Evolutionary conservation across 1,140 invertebrate genomes (phyloP).

Genomic region (Drosophila gunungcola): DNA sequence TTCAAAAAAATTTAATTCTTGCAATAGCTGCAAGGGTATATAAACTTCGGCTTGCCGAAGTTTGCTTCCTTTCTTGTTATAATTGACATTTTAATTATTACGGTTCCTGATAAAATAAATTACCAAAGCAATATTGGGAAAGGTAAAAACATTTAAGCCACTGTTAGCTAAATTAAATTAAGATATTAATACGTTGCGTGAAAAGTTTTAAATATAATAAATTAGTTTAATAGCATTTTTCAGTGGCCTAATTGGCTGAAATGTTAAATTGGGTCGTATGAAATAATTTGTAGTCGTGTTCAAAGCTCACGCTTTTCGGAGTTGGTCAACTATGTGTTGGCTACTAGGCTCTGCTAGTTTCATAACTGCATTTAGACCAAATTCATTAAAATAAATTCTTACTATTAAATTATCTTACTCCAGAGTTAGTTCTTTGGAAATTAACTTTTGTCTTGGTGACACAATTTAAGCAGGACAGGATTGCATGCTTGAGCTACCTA

Average conservation of each 20-base stretch:
- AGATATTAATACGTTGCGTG: not conserved
- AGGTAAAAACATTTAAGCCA: no score
- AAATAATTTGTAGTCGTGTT: not conserved
- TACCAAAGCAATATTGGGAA: no score
- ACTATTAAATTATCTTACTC: constrained; percentile 23
- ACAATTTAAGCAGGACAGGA: constrained; percentile 8
- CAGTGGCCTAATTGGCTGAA: not conserved
- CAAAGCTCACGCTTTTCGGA: not conserved
- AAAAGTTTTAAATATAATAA: not conserved
- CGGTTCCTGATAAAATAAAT: no score
- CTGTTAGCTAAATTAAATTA: no score
- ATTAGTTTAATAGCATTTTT: not conserved
- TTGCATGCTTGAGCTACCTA: constrained; percentile 12
- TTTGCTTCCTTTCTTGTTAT: no score
- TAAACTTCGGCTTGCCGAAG: no score
- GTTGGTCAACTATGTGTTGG: constrained; percentile 23
- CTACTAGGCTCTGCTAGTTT: constrained; percentile 2
- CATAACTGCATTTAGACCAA: constrained; percentile 19
- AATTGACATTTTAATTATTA: no score
- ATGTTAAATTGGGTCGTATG: not conserved
- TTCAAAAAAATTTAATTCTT: no score
- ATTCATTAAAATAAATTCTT: not conserved
- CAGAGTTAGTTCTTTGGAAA: constrained; percentile 13
- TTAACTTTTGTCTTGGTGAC: constrained; percentile 26
- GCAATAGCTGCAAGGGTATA: no score